phyloP scores from a whole-genome alignment of 2,888 invertebrate species.

The Drosophila nr. perissopoda region DNA sequence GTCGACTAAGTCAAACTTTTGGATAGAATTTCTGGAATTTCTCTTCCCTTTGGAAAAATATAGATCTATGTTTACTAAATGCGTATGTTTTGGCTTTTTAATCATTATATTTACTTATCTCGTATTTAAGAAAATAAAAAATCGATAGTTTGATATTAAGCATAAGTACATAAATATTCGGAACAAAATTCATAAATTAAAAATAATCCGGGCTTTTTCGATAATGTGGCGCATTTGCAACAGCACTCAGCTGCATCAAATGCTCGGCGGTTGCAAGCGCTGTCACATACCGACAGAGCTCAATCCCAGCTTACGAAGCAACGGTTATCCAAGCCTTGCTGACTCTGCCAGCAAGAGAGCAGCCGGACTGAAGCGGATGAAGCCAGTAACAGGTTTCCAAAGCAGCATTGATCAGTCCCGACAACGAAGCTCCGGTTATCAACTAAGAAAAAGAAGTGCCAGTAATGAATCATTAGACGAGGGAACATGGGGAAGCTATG shows the following conservation, averaged over 20 bases:
- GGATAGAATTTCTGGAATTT: not conserved
- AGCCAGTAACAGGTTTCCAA: not conserved
- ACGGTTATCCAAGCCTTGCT: not conserved
- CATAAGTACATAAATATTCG: constrained; percentile 15
- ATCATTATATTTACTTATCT: constrained; percentile 3
- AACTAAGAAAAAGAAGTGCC: not conserved
- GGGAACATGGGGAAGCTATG: not conserved
- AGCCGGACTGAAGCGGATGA: not conserved
- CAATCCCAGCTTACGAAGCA: constrained; percentile 7
- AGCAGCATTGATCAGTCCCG: not conserved
- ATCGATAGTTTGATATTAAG: constrained; percentile 11
- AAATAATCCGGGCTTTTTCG: constrained; percentile 1
- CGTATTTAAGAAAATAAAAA: not conserved
- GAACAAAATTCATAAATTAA: constrained; percentile 24
- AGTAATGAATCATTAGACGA: not conserved
- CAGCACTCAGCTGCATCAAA: constrained; percentile 24
- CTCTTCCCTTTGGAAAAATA: not conserved
- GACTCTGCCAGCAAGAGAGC: not conserved
- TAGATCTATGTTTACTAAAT: not conserved
- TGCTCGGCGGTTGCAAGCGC: constrained; percentile 16
- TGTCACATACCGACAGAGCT: constrained; percentile 13
- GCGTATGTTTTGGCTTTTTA: constrained; percentile 10
- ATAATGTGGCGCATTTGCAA: constrained; percentile 41
- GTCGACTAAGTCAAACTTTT: not conserved
- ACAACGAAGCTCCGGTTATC: not conserved